Percentiles rank a stretch among this genome's conserved stretches.
Conservation (phyloP, 2,113 vertebrate species). For the Menura novaehollandiae region DNA sequence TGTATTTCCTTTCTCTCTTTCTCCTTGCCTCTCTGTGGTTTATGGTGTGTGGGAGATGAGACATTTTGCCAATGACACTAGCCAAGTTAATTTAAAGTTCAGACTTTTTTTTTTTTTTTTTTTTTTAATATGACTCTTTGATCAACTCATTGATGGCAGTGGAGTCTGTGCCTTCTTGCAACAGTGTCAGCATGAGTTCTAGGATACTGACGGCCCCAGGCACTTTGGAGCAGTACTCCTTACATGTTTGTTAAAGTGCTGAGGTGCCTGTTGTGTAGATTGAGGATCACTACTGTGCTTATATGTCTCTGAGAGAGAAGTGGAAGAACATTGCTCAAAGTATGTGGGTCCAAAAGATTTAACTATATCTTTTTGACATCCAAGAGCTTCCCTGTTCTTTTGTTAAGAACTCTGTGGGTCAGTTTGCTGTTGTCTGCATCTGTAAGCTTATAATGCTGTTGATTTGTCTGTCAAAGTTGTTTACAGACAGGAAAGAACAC, state of each 20-base stretch:
- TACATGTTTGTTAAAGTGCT: neutral
- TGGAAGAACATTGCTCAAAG: neutral
- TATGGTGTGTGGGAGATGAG: neutral
- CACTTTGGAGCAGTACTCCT: neutral
- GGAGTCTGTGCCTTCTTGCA: neutral
- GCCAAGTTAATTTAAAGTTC: conserved; percentile 42
- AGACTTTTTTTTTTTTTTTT: neutral
- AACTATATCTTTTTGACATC: neutral
- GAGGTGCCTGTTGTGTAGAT: neutral
- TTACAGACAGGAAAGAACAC: neutral
- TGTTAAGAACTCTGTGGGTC: neutral
- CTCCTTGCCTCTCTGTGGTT: neutral
- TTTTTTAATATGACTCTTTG: neutral
- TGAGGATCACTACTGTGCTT: neutral
- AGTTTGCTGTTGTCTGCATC: neutral
- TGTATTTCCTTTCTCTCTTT: neutral
- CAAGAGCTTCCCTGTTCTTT: neutral
- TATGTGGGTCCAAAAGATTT: neutral
- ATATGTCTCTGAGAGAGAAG: neutral
- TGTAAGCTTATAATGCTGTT: neutral
- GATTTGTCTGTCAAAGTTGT: neutral
- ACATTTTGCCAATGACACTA: conserved; percentile 21
- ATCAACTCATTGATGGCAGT: neutral
- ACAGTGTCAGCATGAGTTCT: neutral
- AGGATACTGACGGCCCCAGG: neutral